phyloP scores from a whole-genome alignment of 2,113 vertebrate genomes.

The Peromyscus maniculatus region DNA sequence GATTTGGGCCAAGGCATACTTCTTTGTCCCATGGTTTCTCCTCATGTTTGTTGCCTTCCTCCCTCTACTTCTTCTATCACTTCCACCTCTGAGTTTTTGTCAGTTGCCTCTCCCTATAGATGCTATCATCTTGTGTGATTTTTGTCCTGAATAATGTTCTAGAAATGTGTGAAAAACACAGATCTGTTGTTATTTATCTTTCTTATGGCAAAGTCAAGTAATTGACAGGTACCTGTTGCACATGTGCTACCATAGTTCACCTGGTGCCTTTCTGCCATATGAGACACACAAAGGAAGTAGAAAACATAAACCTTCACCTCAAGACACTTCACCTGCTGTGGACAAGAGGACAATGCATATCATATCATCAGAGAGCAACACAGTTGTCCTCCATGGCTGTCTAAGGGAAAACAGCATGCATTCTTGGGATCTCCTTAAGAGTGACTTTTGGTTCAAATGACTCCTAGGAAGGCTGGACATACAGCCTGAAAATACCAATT shows the following conservation, averaged over 20 bases:
- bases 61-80: not conserved
- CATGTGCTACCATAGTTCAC: not conserved
- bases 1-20: not conserved
- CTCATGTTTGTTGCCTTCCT: not conserved
- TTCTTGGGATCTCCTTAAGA: not conserved
- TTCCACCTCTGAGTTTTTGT: not conserved
- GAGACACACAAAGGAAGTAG: not conserved
- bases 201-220: slow-evolving; percentile 11
- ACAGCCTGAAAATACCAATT: not conserved
- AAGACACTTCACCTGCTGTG: not conserved
- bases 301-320: not conserved
- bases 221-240: not conserved
- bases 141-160: slow-evolving; percentile 22
- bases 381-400: not conserved
- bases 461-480: not conserved
- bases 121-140: not conserved
- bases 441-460: slow-evolving; percentile 13
- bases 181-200: not conserved
- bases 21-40: not conserved
- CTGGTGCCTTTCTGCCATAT: not conserved
- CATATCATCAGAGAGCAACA: not conserved
- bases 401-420: not conserved
- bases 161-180: slow-evolving; percentile 16
- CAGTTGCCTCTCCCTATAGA: not conserved
- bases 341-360: not conserved